phyloP scores from a whole-genome alignment of 2,797 vertebrate species.

The Nannoperca australis region DNA sequence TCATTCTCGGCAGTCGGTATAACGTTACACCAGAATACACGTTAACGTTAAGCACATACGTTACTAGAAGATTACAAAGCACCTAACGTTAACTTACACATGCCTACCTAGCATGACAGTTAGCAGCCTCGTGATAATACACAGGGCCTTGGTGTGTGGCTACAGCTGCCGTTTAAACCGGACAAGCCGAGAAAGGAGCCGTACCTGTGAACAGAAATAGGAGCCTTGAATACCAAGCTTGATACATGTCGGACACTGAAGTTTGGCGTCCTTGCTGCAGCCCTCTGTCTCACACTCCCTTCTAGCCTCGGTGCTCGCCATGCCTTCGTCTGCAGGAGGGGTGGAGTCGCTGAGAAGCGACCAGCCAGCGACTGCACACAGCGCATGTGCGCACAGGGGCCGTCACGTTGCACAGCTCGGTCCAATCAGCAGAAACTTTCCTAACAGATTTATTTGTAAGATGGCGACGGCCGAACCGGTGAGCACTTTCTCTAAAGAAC shows the following conservation, averaged over 20 bases:
- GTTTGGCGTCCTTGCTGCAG: constrained; percentile 94
- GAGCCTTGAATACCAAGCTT: constrained; percentile 98
- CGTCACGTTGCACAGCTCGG: constrained; percentile 78
- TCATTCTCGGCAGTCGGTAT: neutral
- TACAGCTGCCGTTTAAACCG: neutral
- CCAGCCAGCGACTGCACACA: constrained; percentile 36
- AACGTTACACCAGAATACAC: neutral
- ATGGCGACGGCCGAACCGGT: constrained; percentile 99
- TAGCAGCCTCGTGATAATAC: constrained; percentile 75
- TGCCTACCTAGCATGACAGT: constrained; percentile 65
- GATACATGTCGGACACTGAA: constrained; percentile 98
- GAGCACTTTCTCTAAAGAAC: constrained; percentile 83
- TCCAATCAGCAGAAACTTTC: constrained; percentile 87
- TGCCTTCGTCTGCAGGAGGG: constrained; percentile 77
- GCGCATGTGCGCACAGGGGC: constrained; percentile 63
- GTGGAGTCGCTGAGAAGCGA: constrained; percentile 56
- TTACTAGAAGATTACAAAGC: constrained; percentile 27
- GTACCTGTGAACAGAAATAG: constrained; percentile 98
- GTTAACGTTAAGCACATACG: neutral
- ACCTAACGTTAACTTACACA: constrained; percentile 31
- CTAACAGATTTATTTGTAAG: constrained; percentile 89
- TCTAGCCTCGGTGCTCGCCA: constrained; percentile 90
- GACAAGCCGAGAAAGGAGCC: neutral
- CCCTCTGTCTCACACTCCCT: constrained; percentile 95
- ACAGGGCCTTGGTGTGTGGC: constrained; percentile 56